Evolutionary conservation across 2,113 vertebrate species (phyloP).

Genomic region (Potamarius usumacintae): DNA sequence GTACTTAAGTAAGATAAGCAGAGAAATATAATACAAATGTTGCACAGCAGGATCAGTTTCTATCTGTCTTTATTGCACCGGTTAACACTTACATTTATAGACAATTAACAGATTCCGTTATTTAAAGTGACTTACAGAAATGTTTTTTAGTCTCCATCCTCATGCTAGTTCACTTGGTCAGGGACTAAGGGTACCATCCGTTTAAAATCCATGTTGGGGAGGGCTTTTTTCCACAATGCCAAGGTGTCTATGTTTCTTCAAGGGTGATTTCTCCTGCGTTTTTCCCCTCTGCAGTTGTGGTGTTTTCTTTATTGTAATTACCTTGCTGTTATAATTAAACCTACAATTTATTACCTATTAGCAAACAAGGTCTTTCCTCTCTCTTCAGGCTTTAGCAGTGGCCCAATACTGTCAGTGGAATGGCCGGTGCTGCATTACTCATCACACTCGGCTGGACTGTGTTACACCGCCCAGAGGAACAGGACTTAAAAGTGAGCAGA

Average conservation of each 20-base stretch:
- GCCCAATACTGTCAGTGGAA: constrained; percentile 56
- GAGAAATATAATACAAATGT: constrained; percentile 27
- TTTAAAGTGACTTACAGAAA: neutral
- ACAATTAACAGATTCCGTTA: neutral
- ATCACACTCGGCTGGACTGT: constrained; percentile 39
- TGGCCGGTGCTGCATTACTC: constrained; percentile 46
- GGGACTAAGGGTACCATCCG: neutral
- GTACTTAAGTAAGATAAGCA: neutral
- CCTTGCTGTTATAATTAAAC: constrained; percentile 59
- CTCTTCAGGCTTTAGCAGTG: constrained; percentile 38
- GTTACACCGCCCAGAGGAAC: constrained; percentile 51
- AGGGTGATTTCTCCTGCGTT: constrained; percentile 33
- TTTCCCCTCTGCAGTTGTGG: constrained; percentile 44
- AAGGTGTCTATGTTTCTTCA: constrained; percentile 35
- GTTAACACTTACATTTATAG: neutral
- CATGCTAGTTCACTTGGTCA: neutral
- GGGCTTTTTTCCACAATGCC: neutral
- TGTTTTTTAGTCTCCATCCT: neutral
- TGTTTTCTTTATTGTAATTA: constrained; percentile 56
- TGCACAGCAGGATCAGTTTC: constrained; percentile 14
- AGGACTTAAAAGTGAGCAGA: constrained; percentile 26
- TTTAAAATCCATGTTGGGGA: neutral
- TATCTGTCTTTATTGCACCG: neutral
- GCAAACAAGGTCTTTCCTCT: constrained; percentile 49
- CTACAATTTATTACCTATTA: constrained; percentile 58